Conservation (phyloP, 1,140 invertebrate species). For the Manduca sexta region DNA sequence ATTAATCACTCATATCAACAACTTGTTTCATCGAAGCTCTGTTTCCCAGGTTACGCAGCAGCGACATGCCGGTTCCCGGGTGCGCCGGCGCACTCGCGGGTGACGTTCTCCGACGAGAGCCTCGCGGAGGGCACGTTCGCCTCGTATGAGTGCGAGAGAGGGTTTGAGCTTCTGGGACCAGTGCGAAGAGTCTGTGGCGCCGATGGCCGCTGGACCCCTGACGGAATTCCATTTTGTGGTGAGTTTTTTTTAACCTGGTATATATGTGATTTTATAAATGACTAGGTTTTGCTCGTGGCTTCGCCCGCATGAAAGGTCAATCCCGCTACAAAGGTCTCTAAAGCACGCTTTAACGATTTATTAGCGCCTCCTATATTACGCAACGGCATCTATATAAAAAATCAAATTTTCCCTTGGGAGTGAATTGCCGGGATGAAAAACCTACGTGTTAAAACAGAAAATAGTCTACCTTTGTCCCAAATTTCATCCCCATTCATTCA, state of each 20-base stretch:
- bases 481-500: too few relatives aligned
- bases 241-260: too few relatives aligned
- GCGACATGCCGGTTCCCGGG: slow-evolving; percentile 88
- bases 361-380: too few relatives aligned
- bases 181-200: slow-evolving; percentile 82
- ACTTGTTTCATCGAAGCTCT: background rate
- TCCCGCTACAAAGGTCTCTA: too few relatives aligned
- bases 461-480: too few relatives aligned
- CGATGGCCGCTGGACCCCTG: slow-evolving; percentile 89
- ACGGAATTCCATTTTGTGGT: slow-evolving; percentile 96
- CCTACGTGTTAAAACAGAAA: too few relatives aligned
- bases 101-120: slow-evolving; percentile 83
- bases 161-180: slow-evolving; percentile 93
- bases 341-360: too few relatives aligned
- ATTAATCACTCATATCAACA: too few relatives aligned
- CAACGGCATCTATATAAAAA: too few relatives aligned
- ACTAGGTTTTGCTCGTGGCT: too few relatives aligned
- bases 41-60: slow-evolving; percentile 28
- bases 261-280: slow-evolving; percentile 2
- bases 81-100: slow-evolving; percentile 89
- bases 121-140: slow-evolving; percentile 82
- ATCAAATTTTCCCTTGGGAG: too few relatives aligned
- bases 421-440: too few relatives aligned
- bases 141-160: slow-evolving; percentile 90
- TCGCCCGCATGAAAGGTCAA: background rate